Percentiles rank a stretch among this genome's conserved stretches.
These are phyloP conservation scores for Tubulanus polymorphus DNA, from an alignment of 2,888 invertebrate species.

Conservation along the genomic window DNA sequence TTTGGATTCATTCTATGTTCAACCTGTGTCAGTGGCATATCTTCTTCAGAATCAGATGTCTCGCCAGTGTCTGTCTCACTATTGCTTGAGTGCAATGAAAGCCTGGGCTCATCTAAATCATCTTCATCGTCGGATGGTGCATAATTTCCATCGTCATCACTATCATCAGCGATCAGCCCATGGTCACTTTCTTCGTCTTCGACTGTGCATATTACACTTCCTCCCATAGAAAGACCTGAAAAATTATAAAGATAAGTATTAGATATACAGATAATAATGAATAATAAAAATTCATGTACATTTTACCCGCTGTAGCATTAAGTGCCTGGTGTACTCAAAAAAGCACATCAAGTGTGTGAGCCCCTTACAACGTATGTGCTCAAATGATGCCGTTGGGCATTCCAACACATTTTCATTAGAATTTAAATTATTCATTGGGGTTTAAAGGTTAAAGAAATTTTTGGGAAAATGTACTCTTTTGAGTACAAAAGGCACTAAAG, in stretches of 20 bases:
- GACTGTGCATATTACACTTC: background rate
- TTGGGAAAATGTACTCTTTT: background rate
- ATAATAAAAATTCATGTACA: background rate
- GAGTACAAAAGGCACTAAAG: slow-evolving; percentile 6
- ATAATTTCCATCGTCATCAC: background rate
- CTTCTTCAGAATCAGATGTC: background rate
- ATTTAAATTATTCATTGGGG: no score
- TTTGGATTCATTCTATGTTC: background rate
- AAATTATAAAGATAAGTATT: background rate
- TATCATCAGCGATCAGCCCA: background rate
- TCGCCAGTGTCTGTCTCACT: no score
- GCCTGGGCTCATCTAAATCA: no score
- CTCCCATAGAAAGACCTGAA: background rate
- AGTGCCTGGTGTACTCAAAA: background rate
- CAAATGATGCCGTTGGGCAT: background rate
- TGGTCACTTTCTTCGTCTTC: background rate
- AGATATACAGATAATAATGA: background rate
- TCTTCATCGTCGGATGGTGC: background rate
- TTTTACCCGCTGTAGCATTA: background rate
- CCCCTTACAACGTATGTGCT: no score
- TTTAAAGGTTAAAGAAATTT: no score
- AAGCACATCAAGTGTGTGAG: no score
- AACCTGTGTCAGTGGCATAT: background rate
- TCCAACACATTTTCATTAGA: background rate
- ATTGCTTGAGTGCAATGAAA: no score